Percentiles rank a stretch among this genome's conserved stretches.
Conservation (phyloP, 2,888 invertebrate species). For the Actias luna region DNA sequence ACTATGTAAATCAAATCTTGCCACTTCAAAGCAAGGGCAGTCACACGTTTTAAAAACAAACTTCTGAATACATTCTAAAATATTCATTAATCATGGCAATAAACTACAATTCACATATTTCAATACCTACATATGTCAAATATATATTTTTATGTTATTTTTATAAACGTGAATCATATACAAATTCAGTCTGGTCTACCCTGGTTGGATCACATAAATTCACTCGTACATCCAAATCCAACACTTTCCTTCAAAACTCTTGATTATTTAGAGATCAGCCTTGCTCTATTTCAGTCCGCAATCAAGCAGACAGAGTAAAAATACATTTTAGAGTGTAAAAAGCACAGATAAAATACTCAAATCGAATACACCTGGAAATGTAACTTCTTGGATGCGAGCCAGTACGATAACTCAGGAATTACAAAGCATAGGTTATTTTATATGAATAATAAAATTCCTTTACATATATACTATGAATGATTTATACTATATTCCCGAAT, state of each 20-base stretch:
- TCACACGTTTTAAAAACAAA: background rate
- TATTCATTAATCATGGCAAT: background rate
- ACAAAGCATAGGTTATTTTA: constrained; percentile 17
- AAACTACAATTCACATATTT: background rate
- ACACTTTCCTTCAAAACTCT: constrained; percentile 48
- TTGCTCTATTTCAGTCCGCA: constrained; percentile 63
- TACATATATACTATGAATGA: constrained; percentile 13
- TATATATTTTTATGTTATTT: background rate
- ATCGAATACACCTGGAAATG: constrained; percentile 57
- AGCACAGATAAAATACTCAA: constrained; percentile 51
- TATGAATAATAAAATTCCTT: constrained; percentile 15
- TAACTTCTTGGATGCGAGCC: constrained; percentile 52
- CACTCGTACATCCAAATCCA: constrained; percentile 41
- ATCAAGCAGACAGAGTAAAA: constrained; percentile 56
- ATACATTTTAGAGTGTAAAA: constrained; percentile 59
- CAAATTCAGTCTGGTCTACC: constrained; percentile 21
- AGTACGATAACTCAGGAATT: constrained; percentile 44
- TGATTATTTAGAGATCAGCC: constrained; percentile 68
- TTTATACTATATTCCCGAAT: constrained; percentile 9
- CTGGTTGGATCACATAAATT: constrained; percentile 27
- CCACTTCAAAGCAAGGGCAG: background rate
- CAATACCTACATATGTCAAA: background rate
- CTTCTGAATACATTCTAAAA: background rate
- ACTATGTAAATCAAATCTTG: no score
- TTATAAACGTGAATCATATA: background rate